Evolutionary conservation across 2,113 vertebrate genomes (phyloP), one percentile per base, ranked within the genome.

Genomic region (Dicaeum eximium): DNA sequence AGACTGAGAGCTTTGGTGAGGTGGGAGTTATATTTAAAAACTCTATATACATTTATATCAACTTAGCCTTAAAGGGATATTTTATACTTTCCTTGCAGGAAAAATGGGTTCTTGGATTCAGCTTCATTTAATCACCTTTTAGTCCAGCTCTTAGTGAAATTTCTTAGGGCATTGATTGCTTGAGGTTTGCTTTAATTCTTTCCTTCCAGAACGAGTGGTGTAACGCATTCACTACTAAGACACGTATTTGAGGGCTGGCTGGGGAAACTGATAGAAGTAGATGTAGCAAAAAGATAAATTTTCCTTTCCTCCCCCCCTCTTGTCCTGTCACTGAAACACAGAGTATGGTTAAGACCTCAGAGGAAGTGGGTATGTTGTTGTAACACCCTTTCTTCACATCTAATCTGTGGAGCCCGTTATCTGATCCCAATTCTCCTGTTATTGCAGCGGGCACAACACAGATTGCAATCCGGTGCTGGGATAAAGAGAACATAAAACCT

Each of bases 401-500:
- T 82, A 66, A 92, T 89, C 96, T 90, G 69, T 33, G 45, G 80
- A 25, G 25, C 30, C 0, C 2, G 78, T 86, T 87, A 92, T 95
- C 91, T 93, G 93, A 96, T 90, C 91, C 66, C 56, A 4, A n/a
- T 66, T 80, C 80, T 80, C 15, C 82, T 54, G 9, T 83, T 91
- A 65, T 42, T 64, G 72, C 35, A 80, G 66, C 0, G 2, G 44
- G 65, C 25, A 78, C 81, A 90, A 53, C 42, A 24, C 6, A 20
- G 90, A 73, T 64, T 90, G 37, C 71, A 92, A 62, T 45, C 64
- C 87, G 40, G 54, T 10, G 28, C 3, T 18, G 50, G 88, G 78
- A 90, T 91, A 78, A 93, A 92, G 77, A 70, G 69, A 80, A 35
- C 71, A 93, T 73, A 90, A 97, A 96, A 64, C 64, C 70, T 86